Conservation (phyloP, 2,888 invertebrate genomes). For the Macaria notata region DNA sequence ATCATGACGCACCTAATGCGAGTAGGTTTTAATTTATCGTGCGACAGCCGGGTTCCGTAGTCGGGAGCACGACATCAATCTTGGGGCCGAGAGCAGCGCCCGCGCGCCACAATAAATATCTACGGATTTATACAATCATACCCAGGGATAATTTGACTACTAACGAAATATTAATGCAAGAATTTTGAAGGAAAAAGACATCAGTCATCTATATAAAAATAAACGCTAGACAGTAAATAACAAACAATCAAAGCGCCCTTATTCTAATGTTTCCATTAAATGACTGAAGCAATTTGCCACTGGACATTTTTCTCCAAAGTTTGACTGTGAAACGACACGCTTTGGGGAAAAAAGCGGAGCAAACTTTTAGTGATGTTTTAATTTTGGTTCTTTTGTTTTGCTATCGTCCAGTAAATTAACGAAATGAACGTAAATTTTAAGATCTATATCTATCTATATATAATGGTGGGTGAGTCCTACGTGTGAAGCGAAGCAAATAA, state of each 20-base stretch:
- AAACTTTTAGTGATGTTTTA: conserved; percentile 22
- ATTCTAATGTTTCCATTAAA: conserved; percentile 54
- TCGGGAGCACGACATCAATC: conserved; percentile 73
- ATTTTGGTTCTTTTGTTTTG: conserved; percentile 5
- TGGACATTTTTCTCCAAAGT: conserved; percentile 45
- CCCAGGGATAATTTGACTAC: too few relatives aligned
- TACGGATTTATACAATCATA: conserved; percentile 23
- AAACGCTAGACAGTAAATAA: too few relatives aligned
- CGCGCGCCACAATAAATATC: conserved; percentile 18
- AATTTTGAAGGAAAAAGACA: too few relatives aligned
- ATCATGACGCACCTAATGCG: conserved; percentile 68
- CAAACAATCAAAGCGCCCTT: too few relatives aligned
- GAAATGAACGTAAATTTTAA: too few relatives aligned
- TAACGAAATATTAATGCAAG: too few relatives aligned
- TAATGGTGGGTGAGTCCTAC: too few relatives aligned
- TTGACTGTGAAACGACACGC: conserved; percentile 24
- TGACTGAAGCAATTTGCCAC: conserved; percentile 47
- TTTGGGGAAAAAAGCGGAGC: conserved; percentile 21
- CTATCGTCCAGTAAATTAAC: too few relatives aligned
- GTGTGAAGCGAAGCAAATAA: too few relatives aligned
- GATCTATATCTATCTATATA: too few relatives aligned
- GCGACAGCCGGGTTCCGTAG: conserved; percentile 71
- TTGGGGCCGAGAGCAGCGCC: conserved; percentile 34
- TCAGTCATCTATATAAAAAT: too few relatives aligned
- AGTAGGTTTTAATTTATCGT: conserved; percentile 78